Base-by-base conservation (phyloP, 2,113 vertebrate genomes). In the Melanostigma gelatinosum region DNA sequence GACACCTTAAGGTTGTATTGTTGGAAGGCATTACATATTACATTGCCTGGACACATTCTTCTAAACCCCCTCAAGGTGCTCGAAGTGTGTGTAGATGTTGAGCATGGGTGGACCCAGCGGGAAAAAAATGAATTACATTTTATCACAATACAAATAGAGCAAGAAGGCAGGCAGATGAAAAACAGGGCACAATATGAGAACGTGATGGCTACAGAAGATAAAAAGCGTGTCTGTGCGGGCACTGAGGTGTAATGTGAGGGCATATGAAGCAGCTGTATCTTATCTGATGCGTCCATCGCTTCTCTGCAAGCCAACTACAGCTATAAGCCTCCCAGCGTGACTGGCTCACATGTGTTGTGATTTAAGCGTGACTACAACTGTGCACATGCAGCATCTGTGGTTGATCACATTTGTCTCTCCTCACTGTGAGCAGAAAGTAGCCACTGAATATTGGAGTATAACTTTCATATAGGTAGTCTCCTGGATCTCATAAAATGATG, bases 211-310 rank as follows among this genome's bases (percentile, higher is more conserved):
- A 15, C 76, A 40, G 40, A 57, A 58, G 80, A 91, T 88, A 86
- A 85, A 72, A 44, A 29, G 12, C 12, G 18, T 76, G 83, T 82
- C 50, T 75, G 36, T 83, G 73, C 66, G 69, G 65, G 79, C 68
- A 72, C 79, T 66, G 82, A 80, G 85, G 87, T 90, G 85, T 89
- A 85, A 84, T 88, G 83, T 68, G 63, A 78, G 77, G 66, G 60
- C 68, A 66, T 70, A 78, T 85, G 66, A 87, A 82, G 72, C 88
- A 84, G 73, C 61, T 85, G 75, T 42, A 20, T 29, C 66, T 77
- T 81, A 88, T 91, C 80, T 82, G 85, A 85, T 85, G 79, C 20
- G 13, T 71, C 36, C 61, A 65, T 34, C 63, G 80, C 73, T 65
- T 70, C 67, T 44, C 44, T 67, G 66, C 83, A 27, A 83, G 78